These are phyloP conservation scores for Apis laboriosa DNA, from an alignment of 1,140 invertebrate genomes.

Conservation along the genomic window DNA sequence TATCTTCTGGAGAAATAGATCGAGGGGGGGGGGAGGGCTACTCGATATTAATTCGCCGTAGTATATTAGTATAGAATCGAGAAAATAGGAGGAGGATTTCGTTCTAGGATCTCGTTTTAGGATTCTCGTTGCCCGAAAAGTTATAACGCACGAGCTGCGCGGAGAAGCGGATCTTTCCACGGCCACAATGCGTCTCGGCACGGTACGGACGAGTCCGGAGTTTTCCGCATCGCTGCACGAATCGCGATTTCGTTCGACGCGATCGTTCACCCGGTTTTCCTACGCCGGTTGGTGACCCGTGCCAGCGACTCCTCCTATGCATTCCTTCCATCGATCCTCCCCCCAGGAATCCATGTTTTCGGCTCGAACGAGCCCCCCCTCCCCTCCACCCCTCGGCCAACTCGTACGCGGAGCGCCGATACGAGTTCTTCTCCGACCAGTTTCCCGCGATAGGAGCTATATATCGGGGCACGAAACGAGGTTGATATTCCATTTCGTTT, in stretches of 20 bases:
- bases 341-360: constrained; percentile 1
- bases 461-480: no score
- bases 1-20: neutral
- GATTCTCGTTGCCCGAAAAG: neutral
- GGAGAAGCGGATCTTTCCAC: neutral
- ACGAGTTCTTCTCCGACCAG: neutral
- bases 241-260: constrained; percentile 31
- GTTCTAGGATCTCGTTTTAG: no score
- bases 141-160: constrained; percentile 1
- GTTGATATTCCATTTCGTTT: no score
- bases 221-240: constrained; percentile 28
- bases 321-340: constrained; percentile 31
- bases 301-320: constrained; percentile 6
- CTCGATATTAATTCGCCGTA: constrained; percentile 21
- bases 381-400: neutral
- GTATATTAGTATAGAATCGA: no score
- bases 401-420: neutral
- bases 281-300: neutral
- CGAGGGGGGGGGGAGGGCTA: neutral
- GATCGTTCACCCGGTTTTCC: constrained; percentile 27
- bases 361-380: neutral
- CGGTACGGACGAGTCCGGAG: neutral
- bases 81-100: neutral
- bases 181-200: neutral
- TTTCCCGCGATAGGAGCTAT: no score